Evolutionary conservation across 2,797 vertebrate genomes (phyloP).

Genomic region (Pipistrellus pipistrellus): DNA sequence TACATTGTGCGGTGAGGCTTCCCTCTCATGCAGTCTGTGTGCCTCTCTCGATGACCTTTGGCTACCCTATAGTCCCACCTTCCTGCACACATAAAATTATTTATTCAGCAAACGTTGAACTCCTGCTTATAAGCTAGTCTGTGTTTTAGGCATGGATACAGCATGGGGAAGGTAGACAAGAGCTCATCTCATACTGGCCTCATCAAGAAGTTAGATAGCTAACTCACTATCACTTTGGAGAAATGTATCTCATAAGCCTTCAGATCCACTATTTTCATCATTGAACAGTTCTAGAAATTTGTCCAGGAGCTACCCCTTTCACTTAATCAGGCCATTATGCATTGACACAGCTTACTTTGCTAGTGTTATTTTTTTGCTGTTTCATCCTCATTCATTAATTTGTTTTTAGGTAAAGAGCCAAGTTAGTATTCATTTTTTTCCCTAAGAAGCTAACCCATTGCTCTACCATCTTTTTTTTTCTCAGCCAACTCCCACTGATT

Average conservation of each 20-base stretch:
- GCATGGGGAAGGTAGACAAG: not conserved
- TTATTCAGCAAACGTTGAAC: not conserved
- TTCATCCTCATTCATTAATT: not conserved
- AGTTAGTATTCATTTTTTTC: not conserved
- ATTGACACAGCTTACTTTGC: not conserved
- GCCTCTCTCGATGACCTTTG: not conserved
- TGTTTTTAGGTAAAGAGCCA: not conserved
- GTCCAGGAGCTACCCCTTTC: not conserved
- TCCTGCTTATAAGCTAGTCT: not conserved
- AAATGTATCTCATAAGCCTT: not conserved
- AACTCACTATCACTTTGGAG: not conserved
- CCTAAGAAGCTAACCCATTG: not conserved
- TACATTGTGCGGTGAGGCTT: not conserved
- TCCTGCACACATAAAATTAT: not conserved
- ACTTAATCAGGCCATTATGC: not conserved
- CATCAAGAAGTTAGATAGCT: not conserved
- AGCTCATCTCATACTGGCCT: not conserved
- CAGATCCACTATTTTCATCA: not conserved
- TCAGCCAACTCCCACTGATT: not conserved
- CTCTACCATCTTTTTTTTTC: conserved; percentile 26
- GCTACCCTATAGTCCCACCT: not conserved
- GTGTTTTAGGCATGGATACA: not conserved
- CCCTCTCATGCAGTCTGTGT: not conserved
- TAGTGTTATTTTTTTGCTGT: not conserved
- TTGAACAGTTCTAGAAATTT: not conserved